Percentiles rank a stretch among this genome's conserved stretches.
Conservation (phyloP, 2,113 vertebrate species). For the Halichoeres trimaculatus region DNA sequence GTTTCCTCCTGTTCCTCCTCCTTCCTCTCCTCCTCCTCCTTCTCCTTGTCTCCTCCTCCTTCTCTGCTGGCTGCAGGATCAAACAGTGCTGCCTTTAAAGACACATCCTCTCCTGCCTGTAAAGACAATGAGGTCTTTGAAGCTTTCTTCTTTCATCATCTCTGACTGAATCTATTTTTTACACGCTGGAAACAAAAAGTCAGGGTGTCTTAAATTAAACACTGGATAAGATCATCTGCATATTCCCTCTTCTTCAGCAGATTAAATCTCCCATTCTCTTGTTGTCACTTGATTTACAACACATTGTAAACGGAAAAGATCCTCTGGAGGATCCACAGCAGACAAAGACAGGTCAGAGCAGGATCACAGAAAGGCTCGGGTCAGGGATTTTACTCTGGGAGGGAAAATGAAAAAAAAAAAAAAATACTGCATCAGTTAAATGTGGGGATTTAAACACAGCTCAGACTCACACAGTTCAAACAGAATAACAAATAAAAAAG, state of each 20-base stretch:
- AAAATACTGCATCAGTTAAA: background rate
- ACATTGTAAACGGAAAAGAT: background rate
- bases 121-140: background rate
- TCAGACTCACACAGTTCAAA: no score
- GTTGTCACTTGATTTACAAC: constrained; percentile 19
- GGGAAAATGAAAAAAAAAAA: no score
- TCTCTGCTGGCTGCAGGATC: constrained; percentile 5
- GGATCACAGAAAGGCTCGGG: background rate
- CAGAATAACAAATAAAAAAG: background rate
- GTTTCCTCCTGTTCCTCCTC: background rate
- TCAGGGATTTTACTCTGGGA: background rate
- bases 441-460: no score
- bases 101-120: background rate
- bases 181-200: background rate
- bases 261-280: background rate
- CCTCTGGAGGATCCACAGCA: background rate
- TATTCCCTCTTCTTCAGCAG: background rate
- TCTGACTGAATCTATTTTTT: constrained; percentile 13
- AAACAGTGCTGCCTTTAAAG: constrained; percentile 22
- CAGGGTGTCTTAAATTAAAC: constrained; percentile 2
- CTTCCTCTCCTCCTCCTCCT: background rate
- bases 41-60: background rate
- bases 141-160: constrained; percentile 11
- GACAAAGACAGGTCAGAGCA: background rate
- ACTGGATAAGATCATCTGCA: background rate